Percentiles rank a stretch among this genome's conserved stretches.
phyloP scores from a whole-genome alignment of 2,113 vertebrate species.

The Chamaetylas fuelleborni region DNA sequence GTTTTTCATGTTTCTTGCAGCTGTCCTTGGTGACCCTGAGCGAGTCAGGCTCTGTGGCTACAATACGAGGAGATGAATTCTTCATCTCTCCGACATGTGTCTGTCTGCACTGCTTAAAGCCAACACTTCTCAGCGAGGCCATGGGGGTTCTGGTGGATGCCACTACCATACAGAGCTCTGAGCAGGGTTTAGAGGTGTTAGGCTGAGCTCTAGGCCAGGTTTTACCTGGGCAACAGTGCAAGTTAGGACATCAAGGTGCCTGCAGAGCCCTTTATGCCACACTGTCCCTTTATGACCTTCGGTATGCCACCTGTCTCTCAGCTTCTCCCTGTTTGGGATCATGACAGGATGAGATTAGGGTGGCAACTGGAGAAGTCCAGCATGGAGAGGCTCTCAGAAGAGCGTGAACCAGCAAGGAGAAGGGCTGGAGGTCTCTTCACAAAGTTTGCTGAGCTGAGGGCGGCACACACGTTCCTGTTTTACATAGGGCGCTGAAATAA shows the following conservation, averaged over 20 bases:
- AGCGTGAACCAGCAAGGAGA: rapidly evolving
- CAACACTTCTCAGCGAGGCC: background rate
- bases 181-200: background rate
- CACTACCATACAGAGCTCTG: background rate
- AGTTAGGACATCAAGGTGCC: too few species aligned
- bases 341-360: rapidly evolving
- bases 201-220: background rate
- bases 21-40: background rate
- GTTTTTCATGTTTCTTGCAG: background rate
- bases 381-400: background rate
- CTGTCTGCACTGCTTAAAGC: background rate
- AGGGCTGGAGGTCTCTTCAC: background rate
- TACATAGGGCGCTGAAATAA: constrained; percentile 65
- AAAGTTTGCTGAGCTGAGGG: background rate
- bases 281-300: rapidly evolving
- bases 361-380: background rate
- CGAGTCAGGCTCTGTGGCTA: background rate
- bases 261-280: background rate
- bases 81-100: background rate
- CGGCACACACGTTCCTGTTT: background rate
- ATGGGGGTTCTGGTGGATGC: rapidly evolving
- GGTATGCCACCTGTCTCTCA: rapidly evolving
- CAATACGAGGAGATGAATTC: background rate
- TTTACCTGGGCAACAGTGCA: background rate
- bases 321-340: background rate